Evolutionary conservation across 2,113 vertebrate genomes (phyloP), one percentile per base, ranked within the genome.

Genomic region (Hippopotamus amphibius): DNA sequence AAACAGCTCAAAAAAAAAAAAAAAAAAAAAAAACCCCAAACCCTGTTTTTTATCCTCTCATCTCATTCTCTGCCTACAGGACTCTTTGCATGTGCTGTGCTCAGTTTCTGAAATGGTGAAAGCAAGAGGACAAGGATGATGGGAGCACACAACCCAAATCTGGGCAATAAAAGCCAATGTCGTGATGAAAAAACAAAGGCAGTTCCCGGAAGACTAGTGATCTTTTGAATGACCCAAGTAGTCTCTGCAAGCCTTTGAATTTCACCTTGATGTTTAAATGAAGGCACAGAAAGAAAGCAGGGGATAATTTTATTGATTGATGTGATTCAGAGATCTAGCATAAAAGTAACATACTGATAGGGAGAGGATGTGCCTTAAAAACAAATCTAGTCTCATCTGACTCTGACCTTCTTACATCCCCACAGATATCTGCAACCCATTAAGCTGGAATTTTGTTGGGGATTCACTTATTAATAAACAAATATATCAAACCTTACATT

Each of bases 221-320:
- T 98, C 96, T 98, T 96, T 95, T 97, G 95, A 98, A 98, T 98
- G 95, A 98, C 97, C 97, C 97, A 93, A 95, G 96, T 94, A 97
- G 96, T 98, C 93, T 97, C 97, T 85, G 86, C 88, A 97, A 98
- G 97, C 85, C 97, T 98, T 98, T 98, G 98, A 98, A 97, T 98
- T 98, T 98, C 97, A 98, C 97, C 98, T 98, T 98, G 96, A 98
- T 97, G 96, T 97, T 97, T 96, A 98, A 98, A 98, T 97, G 97
- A 98, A 98, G 96, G 96, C 97, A 96, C 90, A 72, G 95, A 98
- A 95, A 94, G 97, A 98, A 98, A 98, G 92, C 90, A 96, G 77
- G 89, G 84, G 85, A 97, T 97, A 97, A 98, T 98, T 98, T 97
- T 96, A 98, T 98, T 97, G 98, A 98, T 97, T 98, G 92, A 79